phyloP scores from a whole-genome alignment of 2,113 vertebrate genomes.

The Jaculus jaculus region DNA sequence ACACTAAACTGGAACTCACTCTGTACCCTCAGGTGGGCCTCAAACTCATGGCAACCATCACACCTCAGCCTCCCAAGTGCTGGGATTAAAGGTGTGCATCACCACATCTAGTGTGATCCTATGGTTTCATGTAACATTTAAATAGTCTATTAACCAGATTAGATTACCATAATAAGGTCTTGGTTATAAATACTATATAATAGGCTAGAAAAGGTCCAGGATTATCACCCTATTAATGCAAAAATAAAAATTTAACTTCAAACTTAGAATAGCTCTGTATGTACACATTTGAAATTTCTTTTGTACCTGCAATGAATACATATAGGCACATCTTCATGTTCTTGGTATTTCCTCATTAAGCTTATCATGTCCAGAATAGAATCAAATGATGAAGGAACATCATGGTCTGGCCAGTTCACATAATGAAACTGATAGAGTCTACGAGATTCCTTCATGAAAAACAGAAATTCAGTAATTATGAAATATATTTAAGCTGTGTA shows the following conservation, averaged over 20 bases:
- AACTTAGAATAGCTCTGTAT: neutral
- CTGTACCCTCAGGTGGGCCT: too few species aligned
- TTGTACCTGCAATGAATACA: constrained; percentile 97
- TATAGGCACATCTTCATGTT: constrained; percentile 95
- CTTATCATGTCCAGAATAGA: constrained; percentile 99
- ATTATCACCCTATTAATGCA: neutral
- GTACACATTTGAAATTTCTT: constrained; percentile 54
- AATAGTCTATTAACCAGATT: neutral
- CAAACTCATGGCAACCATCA: too few species aligned
- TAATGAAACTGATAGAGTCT: constrained; percentile 98
- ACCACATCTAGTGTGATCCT: neutral
- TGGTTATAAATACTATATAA: neutral
- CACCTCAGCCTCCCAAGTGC: too few species aligned
- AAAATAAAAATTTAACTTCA: constrained; percentile 1
- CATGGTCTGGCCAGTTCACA: constrained; percentile 99
- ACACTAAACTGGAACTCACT: too few species aligned
- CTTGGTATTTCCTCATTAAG: constrained; percentile 97
- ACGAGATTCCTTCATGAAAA: constrained; percentile 90
- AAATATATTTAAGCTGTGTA: constrained; percentile 19
- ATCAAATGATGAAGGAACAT: constrained; percentile 98
- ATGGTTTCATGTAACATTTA: neutral
- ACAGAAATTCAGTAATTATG: constrained; percentile 51
- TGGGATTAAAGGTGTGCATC: too few species aligned
- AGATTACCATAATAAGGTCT: neutral
- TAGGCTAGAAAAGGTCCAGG: neutral